Base-by-base conservation (phyloP, 2,888 invertebrate species). In the Lacanobia oleracea region DNA sequence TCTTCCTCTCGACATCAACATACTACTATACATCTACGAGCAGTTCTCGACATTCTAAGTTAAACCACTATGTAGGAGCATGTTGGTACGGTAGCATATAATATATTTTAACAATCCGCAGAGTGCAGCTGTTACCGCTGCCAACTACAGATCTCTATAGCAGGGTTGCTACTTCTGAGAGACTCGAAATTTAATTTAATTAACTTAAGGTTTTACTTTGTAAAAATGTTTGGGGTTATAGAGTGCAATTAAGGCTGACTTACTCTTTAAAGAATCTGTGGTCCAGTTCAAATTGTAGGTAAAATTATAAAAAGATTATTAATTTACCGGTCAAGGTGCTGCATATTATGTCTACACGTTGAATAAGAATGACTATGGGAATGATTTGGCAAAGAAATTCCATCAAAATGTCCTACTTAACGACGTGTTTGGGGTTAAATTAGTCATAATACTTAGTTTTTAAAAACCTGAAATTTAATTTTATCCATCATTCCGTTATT, bases 71-170 rank as follows among this genome's bases (percentile, higher is more conserved):
- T 50, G 54, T n/a, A 65, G 62, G 54, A 53, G 61, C 70, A 72
- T 74, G 69, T 81, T 65, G 66, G 63, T 73, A 40, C 27, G 57
- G 40, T 33, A 45, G 37, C 62, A 68, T 65, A 83, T 78, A 77
- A 81, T 86, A 86, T 82, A 87, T 84, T 85, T 87, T 65, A 87
- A 84, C 82, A 82, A 82, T 79, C 84, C 78, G 48, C 85, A 82
- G 78, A 80, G 68, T 85, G 57, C 86, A 86, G 86, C 84, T 86
- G 86, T 75, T 85, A 37, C 86, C 84, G 21, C 57, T 71, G 59
- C 75, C 66, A 77, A 76, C 76, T 77, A 79, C 85, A 78, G 66
- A 72, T 72, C 75, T 75, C 71, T 77, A 79, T 37, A 65, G 43
- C 51, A 80, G 78, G 73, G 78, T 37, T 79, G 69, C 45, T 74